Evolutionary conservation across 2,113 vertebrate genomes (phyloP).

Genomic region (Cheirogaleus medius): DNA sequence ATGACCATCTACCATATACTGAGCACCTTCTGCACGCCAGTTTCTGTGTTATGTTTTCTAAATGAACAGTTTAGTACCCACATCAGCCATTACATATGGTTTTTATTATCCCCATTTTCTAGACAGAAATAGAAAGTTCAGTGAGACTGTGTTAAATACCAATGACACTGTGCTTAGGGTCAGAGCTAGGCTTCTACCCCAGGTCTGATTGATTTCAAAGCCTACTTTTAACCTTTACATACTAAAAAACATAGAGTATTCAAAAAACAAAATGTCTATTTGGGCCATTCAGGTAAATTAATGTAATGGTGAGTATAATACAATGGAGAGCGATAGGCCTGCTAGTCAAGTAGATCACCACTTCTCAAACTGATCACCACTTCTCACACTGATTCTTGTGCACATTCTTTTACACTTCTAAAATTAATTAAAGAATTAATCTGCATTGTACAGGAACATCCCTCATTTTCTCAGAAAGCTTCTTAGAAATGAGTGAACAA

Average conservation of each 20-base stretch:
- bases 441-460: fast-evolving
- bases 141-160: neutral
- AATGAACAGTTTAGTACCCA: neutral
- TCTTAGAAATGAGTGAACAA: neutral
- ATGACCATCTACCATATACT: neutral
- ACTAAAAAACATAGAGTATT: neutral
- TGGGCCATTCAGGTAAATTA: neutral
- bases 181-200: neutral
- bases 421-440: neutral
- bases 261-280: neutral
- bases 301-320: neutral
- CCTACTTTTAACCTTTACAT: neutral
- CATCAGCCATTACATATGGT: neutral
- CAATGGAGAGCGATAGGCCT: fast-evolving
- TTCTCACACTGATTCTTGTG: neutral
- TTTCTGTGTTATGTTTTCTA: neutral
- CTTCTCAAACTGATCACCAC: neutral
- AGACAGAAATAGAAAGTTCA: neutral
- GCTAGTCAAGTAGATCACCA: neutral
- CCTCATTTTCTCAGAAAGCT: neutral
- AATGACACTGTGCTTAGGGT: neutral
- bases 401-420: neutral
- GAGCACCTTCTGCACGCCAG: neutral
- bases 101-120: neutral
- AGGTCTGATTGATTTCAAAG: neutral